Percentiles rank a stretch among this genome's conserved stretches.
Conservation (phyloP, 1,140 invertebrate species). For the Nylanderia fulva region DNA sequence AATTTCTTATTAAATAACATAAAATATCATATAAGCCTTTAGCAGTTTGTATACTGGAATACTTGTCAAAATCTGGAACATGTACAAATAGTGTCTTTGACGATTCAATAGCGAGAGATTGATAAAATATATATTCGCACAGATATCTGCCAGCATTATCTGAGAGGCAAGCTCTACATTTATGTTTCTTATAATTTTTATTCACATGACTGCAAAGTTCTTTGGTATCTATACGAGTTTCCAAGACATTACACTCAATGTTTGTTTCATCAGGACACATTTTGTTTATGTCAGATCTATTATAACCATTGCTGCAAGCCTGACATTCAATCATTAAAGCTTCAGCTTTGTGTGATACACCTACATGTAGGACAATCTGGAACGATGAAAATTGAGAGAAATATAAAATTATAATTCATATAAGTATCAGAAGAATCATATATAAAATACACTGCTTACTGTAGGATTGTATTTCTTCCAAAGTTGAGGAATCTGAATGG, state of each 20-base stretch:
- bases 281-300: constrained; percentile 84
- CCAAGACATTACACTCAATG: constrained; percentile 78
- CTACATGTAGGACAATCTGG: constrained; percentile 89
- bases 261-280: constrained; percentile 82
- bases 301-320: constrained; percentile 87
- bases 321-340: constrained; percentile 87
- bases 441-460: constrained; percentile 83
- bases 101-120: constrained; percentile 87
- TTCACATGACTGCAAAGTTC: constrained; percentile 84
- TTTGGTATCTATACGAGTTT: constrained; percentile 82
- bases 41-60: constrained; percentile 85
- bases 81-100: constrained; percentile 88
- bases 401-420: not conserved
- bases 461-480: constrained; percentile 89
- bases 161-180: constrained; percentile 80
- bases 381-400: constrained; percentile 42
- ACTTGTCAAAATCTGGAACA: constrained; percentile 87
- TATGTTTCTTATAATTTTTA: constrained; percentile 71
- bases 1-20: constrained; percentile 70
- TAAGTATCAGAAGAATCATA: not conserved
- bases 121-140: constrained; percentile 90
- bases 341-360: constrained; percentile 86
- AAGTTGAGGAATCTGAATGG: constrained; percentile 87
- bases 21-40: constrained; percentile 87
- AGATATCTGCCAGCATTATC: constrained; percentile 87